A percentile compares a stretch with the other conserved stretches of the same genome.
phyloP scores from a whole-genome alignment of 2,113 vertebrate genomes.

The Apodemus sylvaticus region DNA sequence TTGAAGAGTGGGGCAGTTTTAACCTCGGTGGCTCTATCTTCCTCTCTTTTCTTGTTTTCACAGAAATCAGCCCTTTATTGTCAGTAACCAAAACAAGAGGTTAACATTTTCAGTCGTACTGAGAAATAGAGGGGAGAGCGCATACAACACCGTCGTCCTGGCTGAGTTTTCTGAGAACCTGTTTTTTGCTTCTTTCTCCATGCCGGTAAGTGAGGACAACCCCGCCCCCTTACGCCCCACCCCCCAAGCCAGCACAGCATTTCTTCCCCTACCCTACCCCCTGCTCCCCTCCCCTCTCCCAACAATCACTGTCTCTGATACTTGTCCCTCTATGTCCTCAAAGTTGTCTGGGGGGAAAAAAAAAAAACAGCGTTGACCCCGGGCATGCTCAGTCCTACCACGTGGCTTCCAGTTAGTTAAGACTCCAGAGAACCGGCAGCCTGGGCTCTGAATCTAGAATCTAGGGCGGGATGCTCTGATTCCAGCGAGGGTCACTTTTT shows the following conservation, averaged over 20 bases:
- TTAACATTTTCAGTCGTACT: slow-evolving; percentile 88
- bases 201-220: slow-evolving; percentile 84
- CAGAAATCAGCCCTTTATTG: slow-evolving; percentile 87
- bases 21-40: not conserved
- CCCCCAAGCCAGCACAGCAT: not conserved
- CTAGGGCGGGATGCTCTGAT: not conserved
- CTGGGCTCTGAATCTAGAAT: slow-evolving; percentile 7
- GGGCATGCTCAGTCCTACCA: not conserved
- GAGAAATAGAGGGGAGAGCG: slow-evolving; percentile 92
- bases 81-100: slow-evolving; percentile 89
- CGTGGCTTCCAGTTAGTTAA: not conserved
- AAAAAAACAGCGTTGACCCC: not conserved
- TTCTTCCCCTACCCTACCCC: not conserved
- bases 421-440: slow-evolving; percentile 37
- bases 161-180: slow-evolving; percentile 90
- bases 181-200: slow-evolving; percentile 90
- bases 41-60: slow-evolving; percentile 75
- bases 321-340: not conserved
- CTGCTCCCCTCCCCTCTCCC: not conserved
- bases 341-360: not conserved
- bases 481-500: slow-evolving; percentile 66
- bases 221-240: not conserved
- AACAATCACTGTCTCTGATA: not conserved
- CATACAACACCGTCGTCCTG: slow-evolving; percentile 91
- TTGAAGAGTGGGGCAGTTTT: not conserved